phyloP scores from a whole-genome alignment of 2,797 vertebrate genomes.

The Apogon hyalosoma region DNA sequence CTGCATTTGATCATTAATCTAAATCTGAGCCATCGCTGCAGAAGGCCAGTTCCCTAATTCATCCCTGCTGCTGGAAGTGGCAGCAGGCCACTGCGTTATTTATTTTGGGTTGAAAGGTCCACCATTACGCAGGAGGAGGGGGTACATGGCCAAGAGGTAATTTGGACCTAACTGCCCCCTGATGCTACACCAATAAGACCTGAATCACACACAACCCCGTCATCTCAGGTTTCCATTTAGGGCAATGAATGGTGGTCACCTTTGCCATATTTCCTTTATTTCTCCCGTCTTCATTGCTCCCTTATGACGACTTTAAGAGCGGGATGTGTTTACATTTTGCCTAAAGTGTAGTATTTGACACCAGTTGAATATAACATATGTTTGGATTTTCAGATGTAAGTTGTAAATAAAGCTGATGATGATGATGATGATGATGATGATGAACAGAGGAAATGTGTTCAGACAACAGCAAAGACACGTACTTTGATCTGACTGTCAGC shows the following conservation, averaged over 20 bases:
- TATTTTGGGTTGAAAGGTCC: slow-evolving; percentile 73
- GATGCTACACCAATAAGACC: slow-evolving; percentile 71
- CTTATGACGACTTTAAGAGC: slow-evolving; percentile 51
- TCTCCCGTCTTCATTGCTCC: slow-evolving; percentile 50
- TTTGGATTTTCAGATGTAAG: slow-evolving; percentile 18
- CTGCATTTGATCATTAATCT: slow-evolving; percentile 31
- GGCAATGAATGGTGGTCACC: slow-evolving; percentile 65
- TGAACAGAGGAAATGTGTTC: not conserved
- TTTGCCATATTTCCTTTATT: slow-evolving; percentile 70
- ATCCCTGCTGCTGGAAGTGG: slow-evolving; percentile 46
- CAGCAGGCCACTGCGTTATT: slow-evolving; percentile 60
- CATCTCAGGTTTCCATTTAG: slow-evolving; percentile 41
- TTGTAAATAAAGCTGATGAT: slow-evolving; percentile 1
- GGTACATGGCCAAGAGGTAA: slow-evolving; percentile 65
- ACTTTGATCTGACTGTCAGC: not conserved
- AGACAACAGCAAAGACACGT: not conserved
- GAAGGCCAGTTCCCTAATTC: slow-evolving; percentile 49
- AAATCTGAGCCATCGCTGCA: slow-evolving; percentile 14
- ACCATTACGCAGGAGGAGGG: slow-evolving; percentile 64
- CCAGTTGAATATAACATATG: too few relatives aligned
- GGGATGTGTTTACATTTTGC: slow-evolving; percentile 28
- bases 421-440: too few relatives aligned
- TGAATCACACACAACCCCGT: slow-evolving; percentile 49
- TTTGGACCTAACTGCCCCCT: slow-evolving; percentile 72
- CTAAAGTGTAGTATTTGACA: too few relatives aligned